phyloP scores from a whole-genome alignment of 2,888 invertebrate genomes.

The Creontiades dilutus region DNA sequence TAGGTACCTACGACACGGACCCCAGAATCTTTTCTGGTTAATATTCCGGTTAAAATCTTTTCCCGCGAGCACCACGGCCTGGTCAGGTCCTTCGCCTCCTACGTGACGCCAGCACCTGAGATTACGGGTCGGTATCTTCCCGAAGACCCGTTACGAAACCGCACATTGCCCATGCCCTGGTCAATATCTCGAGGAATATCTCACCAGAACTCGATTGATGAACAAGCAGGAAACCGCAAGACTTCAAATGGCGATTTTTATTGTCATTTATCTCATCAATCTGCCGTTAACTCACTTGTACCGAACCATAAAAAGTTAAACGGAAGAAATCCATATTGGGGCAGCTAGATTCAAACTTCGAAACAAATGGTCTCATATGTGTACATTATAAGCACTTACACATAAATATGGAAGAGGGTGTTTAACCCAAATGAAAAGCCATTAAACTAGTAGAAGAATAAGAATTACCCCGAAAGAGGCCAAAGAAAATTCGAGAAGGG shows the following conservation, averaged over 20 bases:
- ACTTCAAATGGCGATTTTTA: background rate
- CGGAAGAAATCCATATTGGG: too few relatives aligned
- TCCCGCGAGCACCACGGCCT: background rate
- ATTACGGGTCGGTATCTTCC: background rate
- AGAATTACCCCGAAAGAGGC: too few relatives aligned
- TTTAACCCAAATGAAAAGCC: too few relatives aligned
- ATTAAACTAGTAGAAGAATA: too few relatives aligned
- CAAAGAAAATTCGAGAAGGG: too few relatives aligned
- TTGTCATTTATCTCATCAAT: background rate
- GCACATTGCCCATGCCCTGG: background rate
- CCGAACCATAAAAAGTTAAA: too few relatives aligned
- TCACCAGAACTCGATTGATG: background rate
- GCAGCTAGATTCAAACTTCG: too few relatives aligned
- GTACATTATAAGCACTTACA: too few relatives aligned
- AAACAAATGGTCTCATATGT: too few relatives aligned
- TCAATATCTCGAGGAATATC: background rate
- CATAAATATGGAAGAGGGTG: too few relatives aligned
- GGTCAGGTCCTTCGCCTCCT: background rate
- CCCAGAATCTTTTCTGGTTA: background rate
- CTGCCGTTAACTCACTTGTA: too few relatives aligned
- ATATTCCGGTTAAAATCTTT: slow-evolving; percentile 37
- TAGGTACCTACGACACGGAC: background rate
- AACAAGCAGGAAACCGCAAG: background rate
- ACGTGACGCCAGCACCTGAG: slow-evolving; percentile 9
- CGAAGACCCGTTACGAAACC: slow-evolving; percentile 17